These are phyloP conservation scores for Pangasius sanitwongsei DNA, from an alignment of 2,797 vertebrate genomes.

Conservation along the genomic window DNA sequence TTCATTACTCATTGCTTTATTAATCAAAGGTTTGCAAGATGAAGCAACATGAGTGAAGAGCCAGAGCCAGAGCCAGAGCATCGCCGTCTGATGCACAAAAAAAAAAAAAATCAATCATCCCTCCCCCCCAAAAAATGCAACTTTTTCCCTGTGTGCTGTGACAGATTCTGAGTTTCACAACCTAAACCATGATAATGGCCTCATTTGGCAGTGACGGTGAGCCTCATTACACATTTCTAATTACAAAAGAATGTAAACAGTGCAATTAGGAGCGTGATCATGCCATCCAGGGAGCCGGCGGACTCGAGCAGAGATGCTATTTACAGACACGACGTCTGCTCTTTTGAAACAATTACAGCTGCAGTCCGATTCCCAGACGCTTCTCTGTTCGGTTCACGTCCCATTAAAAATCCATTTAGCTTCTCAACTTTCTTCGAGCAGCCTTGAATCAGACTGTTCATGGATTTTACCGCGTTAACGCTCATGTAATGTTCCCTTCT, in stretches of 20 bases:
- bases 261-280: conserved; percentile 72
- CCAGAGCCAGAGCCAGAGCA: too few relatives aligned
- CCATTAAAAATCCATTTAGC: conserved; percentile 67
- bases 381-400: conserved; percentile 43
- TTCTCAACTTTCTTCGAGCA: conserved; percentile 58
- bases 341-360: conserved; percentile 65
- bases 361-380: conserved; percentile 59
- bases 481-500: too few relatives aligned
- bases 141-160: neutral
- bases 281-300: conserved; percentile 71
- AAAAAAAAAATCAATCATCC: neutral
- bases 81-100: neutral
- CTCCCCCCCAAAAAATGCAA: neutral
- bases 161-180: conserved; percentile 44
- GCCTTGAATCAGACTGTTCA: conserved; percentile 49
- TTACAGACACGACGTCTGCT: conserved; percentile 61
- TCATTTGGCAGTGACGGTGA: conserved; percentile 68
- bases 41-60: neutral
- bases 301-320: conserved; percentile 55
- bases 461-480: neutral
- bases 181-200: conserved; percentile 66
- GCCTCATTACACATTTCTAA: conserved; percentile 74
- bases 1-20: neutral
- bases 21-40: neutral
- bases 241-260: conserved; percentile 76